Percentiles rank a stretch among this genome's conserved stretches.
Evolutionary conservation across 2,113 vertebrate genomes (phyloP).

Genomic region (Zapus hudsonius): DNA sequence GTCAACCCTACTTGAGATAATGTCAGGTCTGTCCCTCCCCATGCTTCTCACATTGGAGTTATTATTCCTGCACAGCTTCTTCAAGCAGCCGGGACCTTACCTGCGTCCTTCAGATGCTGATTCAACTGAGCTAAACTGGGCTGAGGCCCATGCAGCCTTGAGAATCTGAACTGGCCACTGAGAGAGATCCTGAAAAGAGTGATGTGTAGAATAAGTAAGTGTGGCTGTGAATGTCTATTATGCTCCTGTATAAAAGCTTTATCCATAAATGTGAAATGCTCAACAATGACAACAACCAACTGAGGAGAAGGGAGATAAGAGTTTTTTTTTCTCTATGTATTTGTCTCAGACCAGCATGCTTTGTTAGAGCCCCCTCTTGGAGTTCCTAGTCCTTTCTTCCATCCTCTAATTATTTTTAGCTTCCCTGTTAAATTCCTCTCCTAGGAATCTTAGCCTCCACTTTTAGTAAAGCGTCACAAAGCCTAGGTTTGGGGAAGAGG

Average conservation of each 20-base stretch:
- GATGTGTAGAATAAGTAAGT: not conserved
- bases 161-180: constrained; percentile 15
- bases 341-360: constrained; percentile 11
- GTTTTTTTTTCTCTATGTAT: not conserved
- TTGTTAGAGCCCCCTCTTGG: not conserved
- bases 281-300: not conserved
- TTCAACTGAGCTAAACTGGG: not conserved
- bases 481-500: not conserved
- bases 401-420: not conserved
- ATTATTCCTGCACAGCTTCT: not conserved
- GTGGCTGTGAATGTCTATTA: not conserved
- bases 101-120: not conserved
- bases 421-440: not conserved
- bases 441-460: not conserved
- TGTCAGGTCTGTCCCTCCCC: not conserved
- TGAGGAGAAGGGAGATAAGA: not conserved
- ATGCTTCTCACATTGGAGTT: not conserved
- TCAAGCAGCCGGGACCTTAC: not conserved
- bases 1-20: not conserved
- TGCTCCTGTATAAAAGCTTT: not conserved
- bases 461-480: not conserved
- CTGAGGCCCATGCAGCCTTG: not conserved
- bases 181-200: not conserved
- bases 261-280: not conserved
- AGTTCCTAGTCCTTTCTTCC: not conserved